Evolutionary conservation across 2,797 vertebrate genomes (phyloP).

Genomic region (Anniella stebbinsi): DNA sequence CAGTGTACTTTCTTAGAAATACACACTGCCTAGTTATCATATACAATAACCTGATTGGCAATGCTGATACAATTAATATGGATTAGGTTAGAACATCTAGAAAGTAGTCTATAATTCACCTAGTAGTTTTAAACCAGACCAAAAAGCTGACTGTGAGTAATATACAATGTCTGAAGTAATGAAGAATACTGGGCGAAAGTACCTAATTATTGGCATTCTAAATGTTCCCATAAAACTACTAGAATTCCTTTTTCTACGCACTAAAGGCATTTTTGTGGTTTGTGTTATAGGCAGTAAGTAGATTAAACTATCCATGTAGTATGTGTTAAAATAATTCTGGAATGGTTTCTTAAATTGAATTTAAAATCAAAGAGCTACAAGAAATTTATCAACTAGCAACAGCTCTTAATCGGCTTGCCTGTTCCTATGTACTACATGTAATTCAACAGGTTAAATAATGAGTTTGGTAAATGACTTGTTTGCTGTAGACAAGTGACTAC

Average conservation of each 20-base stretch:
- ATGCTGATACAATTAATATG: slow-evolving; percentile 1
- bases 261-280: not conserved
- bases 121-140: not conserved
- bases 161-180: not conserved
- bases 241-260: not conserved
- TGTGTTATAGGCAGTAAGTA: not conserved
- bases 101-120: not conserved
- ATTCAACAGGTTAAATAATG: not conserved
- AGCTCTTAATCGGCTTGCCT: not conserved
- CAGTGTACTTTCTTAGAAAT: slow-evolving; percentile 8
- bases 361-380: slow-evolving; percentile 10
- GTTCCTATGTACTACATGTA: not conserved
- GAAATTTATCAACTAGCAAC: not conserved
- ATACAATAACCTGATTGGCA: not conserved
- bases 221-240: not conserved
- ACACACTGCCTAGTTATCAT: not conserved
- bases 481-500: not conserved
- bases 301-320: not conserved
- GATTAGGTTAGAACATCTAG: slow-evolving; percentile 1
- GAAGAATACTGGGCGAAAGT: not conserved
- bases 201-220: not conserved
- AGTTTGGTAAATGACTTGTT: not conserved
- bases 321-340: not conserved
- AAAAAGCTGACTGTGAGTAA: not conserved
- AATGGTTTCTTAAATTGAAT: slow-evolving; percentile 3